Evolutionary conservation across 2,888 invertebrate genomes (phyloP).

Genomic region (Hedya salicella): DNA sequence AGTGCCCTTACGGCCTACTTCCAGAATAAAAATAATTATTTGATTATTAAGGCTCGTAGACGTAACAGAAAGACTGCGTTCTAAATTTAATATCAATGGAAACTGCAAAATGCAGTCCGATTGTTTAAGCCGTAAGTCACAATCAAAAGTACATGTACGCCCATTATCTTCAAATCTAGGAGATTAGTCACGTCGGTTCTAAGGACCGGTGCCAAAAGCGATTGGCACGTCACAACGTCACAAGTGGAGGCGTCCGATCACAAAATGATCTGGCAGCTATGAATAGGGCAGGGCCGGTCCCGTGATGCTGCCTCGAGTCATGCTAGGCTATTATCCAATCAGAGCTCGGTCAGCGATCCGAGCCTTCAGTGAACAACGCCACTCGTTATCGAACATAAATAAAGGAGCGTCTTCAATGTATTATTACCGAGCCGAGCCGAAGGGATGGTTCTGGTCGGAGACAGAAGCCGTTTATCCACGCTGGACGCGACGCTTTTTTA

Average conservation of each 20-base stretch:
- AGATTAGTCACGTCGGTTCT: slow-evolving; percentile 57
- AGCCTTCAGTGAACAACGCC: slow-evolving; percentile 47
- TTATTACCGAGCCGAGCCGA: slow-evolving; percentile 26
- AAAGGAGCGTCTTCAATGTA: slow-evolving; percentile 46
- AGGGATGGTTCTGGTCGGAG: slow-evolving; percentile 25
- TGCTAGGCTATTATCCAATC: slow-evolving; percentile 68
- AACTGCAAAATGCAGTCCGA: too few relatives aligned
- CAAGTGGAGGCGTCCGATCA: slow-evolving; percentile 51
- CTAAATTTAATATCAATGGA: too few relatives aligned
- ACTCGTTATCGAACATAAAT: slow-evolving; percentile 64
- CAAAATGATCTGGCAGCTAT: slow-evolving; percentile 53
- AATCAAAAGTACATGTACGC: slow-evolving; percentile 17
- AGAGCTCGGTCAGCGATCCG: slow-evolving; percentile 66
- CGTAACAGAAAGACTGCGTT: too few relatives aligned
- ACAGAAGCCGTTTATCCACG: slow-evolving; percentile 32
- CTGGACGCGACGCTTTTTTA: slow-evolving; percentile 10
- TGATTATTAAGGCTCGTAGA: too few relatives aligned
- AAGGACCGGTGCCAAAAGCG: slow-evolving; percentile 62
- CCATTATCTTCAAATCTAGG: slow-evolving; percentile 19
- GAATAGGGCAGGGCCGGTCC: slow-evolving; percentile 48
- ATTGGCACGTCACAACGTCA: slow-evolving; percentile 57
- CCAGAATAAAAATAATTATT: too few relatives aligned
- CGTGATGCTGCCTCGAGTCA: slow-evolving; percentile 44
- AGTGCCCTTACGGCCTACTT: too few relatives aligned
- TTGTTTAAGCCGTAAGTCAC: too few relatives aligned